Percentiles rank a stretch among this genome's conserved stretches.
These are phyloP conservation scores for Catamblyrhynchus diadema DNA, from an alignment of 2,797 vertebrate genomes.

Conservation along the genomic window DNA sequence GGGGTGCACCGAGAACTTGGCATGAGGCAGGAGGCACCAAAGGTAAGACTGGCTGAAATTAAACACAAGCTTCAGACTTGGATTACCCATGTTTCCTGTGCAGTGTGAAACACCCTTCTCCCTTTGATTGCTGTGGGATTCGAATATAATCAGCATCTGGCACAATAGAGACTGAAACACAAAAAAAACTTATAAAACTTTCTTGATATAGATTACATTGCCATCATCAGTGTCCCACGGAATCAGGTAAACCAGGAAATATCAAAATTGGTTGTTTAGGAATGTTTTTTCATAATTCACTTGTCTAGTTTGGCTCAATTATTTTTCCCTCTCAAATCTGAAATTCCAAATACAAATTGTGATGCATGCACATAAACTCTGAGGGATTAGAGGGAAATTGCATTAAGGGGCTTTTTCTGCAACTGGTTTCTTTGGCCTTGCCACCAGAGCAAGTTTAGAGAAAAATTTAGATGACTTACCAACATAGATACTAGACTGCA, in stretches of 20 bases:
- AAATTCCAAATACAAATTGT: not conserved
- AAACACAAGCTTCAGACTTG: not conserved
- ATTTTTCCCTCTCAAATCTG: not conserved
- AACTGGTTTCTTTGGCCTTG: not conserved
- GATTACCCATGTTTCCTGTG: not conserved
- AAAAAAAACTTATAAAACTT: not conserved
- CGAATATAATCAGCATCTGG: not conserved
- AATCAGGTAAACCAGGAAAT: not conserved
- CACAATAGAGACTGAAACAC: not conserved
- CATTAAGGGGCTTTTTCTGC: not conserved
- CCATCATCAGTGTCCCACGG: not conserved
- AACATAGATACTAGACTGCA: not conserved
- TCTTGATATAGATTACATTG: not conserved
- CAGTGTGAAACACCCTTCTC: not conserved
- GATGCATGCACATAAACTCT: not conserved
- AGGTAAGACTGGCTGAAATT: not conserved
- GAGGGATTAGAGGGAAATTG: not conserved
- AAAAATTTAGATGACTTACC: slow-evolving; percentile 42
- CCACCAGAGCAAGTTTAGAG: not conserved
- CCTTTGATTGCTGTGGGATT: not conserved
- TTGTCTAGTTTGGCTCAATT: not conserved
- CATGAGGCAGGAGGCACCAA: not conserved
- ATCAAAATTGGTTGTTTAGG: not conserved
- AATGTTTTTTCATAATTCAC: not conserved
- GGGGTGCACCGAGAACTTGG: not conserved